Base-by-base conservation (phyloP, 2,113 vertebrate genomes). In the Oreochromis spilurus region DNA sequence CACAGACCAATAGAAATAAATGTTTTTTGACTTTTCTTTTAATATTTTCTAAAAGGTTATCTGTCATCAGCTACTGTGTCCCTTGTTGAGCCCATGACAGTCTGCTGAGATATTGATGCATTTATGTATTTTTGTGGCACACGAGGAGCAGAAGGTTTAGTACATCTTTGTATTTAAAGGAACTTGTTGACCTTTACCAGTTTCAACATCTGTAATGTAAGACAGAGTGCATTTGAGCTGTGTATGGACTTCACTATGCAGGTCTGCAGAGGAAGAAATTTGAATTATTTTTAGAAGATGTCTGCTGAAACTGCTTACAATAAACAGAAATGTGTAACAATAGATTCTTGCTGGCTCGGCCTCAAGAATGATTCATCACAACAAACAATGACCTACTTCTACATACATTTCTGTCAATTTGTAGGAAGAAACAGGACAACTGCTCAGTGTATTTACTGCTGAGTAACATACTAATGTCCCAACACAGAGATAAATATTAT, bases 21-120 rank as follows among this genome's bases (percentile, higher is more conserved):
- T 75, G 40, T 77, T 19, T 75, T 48, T 29, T 80, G 65, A 77
- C 75, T 19, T 81, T 52, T 48, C 58, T 75, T 82, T 60, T 89
- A 36, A 82, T 83, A 52, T 77, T 83, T 89, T 89, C 83, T 75
- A 70, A 92, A 89, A 91, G 85, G 90, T 94, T 91, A 89, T 93
- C 91, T 72, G 85, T 84, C 85, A 88, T 89, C 85, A 87, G 26
- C 53, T 43, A 83, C 58, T 4, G 79, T 60, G 82, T 82, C 85
- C 85, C 52, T 84, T 82, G 81, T 54, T 62, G 82, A 89, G 72
- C 81, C 34, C 21, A 43, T 50, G 62, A 84, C 65, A 85, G 80
- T 83, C 83, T 19, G 34, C 84, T 53, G 86, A 84, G 81, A 89
- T 81, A 77, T 82, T 45, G 17, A 78, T 84, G 83, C 52, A 75